Base-by-base conservation (phyloP, 92 coral and sea anemone genomes). In the Metridium senile region DNA sequence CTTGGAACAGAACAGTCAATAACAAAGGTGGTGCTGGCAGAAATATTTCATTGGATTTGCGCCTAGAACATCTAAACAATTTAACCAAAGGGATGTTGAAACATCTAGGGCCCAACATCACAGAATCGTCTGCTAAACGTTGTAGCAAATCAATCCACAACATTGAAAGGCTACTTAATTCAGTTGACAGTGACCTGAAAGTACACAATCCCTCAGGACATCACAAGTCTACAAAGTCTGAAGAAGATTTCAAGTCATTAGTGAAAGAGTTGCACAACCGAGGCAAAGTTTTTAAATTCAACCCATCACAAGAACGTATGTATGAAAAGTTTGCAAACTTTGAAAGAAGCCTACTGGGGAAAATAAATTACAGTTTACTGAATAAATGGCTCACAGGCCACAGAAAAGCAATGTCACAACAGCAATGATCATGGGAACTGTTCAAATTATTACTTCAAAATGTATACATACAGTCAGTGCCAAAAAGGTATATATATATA, bases 21-120 rank as follows among this genome's bases (percentile, higher is more conserved):
- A n/a, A n/a, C n/a, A n/a, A n/a, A n/a, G n/a, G n/a, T n/a, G n/a
- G n/a, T n/a, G n/a, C n/a, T n/a, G n/a, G n/a, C n/a, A n/a, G n/a
- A n/a, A n/a, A n/a, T n/a, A n/a, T n/a, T n/a, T n/a, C n/a, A n/a
- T n/a, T n/a, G n/a, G n/a, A n/a, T n/a, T n/a, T n/a, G n/a, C n/a
- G n/a, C n/a, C n/a, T n/a, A n/a, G n/a, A n/a, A n/a, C n/a, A n/a
- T n/a, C n/a, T n/a, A n/a, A n/a, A n/a, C n/a, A n/a, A n/a, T n/a
- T n/a, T 85, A 11, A 52, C 61, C 33, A 89, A 85, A 45, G 88
- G 68, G 10, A 35, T 85, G 77, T 62, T 85, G 68, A 71, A 65
- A 35, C 79, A 89, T 69, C 94, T 89, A 18, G 90, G 88, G 46
- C 72, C 75, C 18, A 82, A 85, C 67, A 43, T 89, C 4, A 72